Conservation (phyloP, 2,113 vertebrate genomes). For the Mesembrinibis cayennensis region DNA sequence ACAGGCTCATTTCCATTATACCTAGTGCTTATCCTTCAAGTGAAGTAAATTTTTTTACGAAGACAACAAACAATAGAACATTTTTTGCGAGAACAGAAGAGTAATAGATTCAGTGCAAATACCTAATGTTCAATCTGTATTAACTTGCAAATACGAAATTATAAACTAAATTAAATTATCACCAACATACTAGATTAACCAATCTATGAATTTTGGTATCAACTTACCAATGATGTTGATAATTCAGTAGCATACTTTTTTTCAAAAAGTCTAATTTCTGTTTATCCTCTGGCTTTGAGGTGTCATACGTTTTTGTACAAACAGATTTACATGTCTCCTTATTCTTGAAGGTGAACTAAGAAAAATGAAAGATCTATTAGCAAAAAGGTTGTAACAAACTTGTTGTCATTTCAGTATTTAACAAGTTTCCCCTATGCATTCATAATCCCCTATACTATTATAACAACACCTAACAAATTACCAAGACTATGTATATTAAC, state of each 20-base stretch:
- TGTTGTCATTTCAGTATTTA: not conserved
- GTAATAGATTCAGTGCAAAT: not conserved
- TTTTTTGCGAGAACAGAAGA: not conserved
- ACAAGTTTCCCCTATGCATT: not conserved
- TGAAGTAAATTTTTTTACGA: not conserved
- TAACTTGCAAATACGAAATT: not conserved
- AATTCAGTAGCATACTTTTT: slow-evolving; percentile 94
- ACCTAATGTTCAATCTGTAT: not conserved
- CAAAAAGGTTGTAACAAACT: not conserved
- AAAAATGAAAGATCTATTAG: not conserved
- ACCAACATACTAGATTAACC: not conserved
- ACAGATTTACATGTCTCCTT: slow-evolving; percentile 80
- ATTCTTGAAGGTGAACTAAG: slow-evolving; percentile 87
- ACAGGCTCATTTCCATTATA: not conserved
- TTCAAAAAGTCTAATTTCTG: slow-evolving; percentile 89
- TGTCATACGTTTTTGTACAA: slow-evolving; percentile 83
- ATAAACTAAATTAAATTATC: not conserved
- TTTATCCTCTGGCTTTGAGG: slow-evolving; percentile 76
- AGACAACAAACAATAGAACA: not conserved
- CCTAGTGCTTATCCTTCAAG: not conserved
- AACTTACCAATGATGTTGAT: slow-evolving; percentile 93
- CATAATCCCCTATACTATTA: not conserved
- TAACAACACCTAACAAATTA: not conserved
- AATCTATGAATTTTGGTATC: not conserved
- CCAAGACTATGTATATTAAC: not conserved